phyloP scores from a whole-genome alignment of 2,888 invertebrate genomes.

The Limnephilus auricula region DNA sequence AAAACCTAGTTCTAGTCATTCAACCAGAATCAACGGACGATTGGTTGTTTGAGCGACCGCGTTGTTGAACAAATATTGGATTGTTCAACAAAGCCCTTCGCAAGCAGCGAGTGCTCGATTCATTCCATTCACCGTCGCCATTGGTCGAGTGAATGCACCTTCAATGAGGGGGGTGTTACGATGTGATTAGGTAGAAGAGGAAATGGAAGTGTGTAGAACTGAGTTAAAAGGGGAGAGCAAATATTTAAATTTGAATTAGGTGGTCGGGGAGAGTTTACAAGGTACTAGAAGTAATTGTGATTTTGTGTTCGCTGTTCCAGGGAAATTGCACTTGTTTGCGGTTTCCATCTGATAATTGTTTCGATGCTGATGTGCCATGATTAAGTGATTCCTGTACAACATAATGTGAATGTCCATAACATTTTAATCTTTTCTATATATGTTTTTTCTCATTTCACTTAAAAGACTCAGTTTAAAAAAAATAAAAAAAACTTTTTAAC shows the following conservation, averaged over 20 bases:
- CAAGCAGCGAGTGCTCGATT: neutral
- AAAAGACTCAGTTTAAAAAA: no score
- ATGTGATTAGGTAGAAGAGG: slow-evolving; percentile 4
- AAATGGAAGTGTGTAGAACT: neutral
- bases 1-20: neutral
- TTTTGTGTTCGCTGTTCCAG: neutral
- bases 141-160: neutral
- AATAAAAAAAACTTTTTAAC: no score
- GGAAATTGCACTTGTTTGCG: neutral
- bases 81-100: slow-evolving; percentile 3
- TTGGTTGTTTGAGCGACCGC: slow-evolving; percentile 14
- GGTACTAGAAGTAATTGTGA: neutral
- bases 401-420: no score
- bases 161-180: neutral
- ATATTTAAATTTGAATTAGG: neutral
- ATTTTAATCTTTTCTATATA: no score
- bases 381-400: no score
- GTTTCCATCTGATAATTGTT: neutral
- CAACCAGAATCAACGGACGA: slow-evolving; percentile 11
- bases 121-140: slow-evolving; percentile 5
- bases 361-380: no score
- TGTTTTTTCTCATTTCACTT: no score
- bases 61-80: slow-evolving; percentile 36
- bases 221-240: neutral
- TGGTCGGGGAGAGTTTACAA: neutral